Evolutionary conservation across 2,797 vertebrate species (phyloP), one percentile per base, ranked within the genome.

Genomic region (Lepus townsendii): DNA sequence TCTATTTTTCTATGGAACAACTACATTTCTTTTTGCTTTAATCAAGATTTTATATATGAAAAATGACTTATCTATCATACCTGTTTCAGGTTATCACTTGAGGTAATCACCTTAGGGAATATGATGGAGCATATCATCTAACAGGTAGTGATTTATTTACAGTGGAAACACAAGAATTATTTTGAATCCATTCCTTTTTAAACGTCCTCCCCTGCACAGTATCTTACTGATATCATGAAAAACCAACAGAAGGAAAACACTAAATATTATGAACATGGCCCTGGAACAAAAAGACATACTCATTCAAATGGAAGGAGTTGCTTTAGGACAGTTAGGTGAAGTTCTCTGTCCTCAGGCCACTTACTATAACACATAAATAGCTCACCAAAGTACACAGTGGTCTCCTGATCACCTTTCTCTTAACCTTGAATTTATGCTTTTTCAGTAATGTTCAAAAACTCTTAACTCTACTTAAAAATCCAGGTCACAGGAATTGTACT

Each of bases 101-200:
- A 69, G 8, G 68, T 57, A 84, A 65, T 86, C 17, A 83, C 35
- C 84, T 88, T 88, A 82, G 71, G 10, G 72, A 32, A 42, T 69
- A 69, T 13, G n/a, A 84, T 50, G 12, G 60, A n/a, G 4, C 47
- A 84, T 24, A 32, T n/a, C 80, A 63, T 69, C 2, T 12, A 90
- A 77, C 72, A 75, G 20, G 72, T 7, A 54, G 16, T 82, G 38
- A 80, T 69, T 77, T 66, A 69, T 47, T 83, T 72, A 30, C 35
- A 69, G 5, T 62, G 65, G n/a, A 62, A 94, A 85, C 7, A 80
- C 7, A 80, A 80, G 22, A 88, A 63, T 27, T 62, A 13, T 32
- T 94, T 93, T 69, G 14, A 79, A 94, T 66, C 32, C 17, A 69
- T 3, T 78, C 20, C 4, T 82, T 88, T 65, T 73, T 65, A 93